A percentile compares a stretch with the other conserved stretches of the same genome.
Evolutionary conservation across 2,797 vertebrate species (phyloP).

Genomic region (Gymnoscopelus microlampas): DNA sequence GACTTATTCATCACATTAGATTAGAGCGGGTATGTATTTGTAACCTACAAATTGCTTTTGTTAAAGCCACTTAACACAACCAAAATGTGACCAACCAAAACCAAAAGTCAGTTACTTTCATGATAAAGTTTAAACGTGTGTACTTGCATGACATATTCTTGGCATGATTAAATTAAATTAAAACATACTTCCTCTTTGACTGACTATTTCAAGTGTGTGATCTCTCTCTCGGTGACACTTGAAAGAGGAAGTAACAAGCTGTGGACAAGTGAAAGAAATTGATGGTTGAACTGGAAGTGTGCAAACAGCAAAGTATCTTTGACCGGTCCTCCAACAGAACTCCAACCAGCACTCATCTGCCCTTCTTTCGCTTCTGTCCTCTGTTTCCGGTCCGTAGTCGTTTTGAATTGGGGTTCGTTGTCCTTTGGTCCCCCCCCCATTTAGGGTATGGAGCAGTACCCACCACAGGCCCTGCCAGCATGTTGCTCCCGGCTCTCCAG

Average conservation of each 20-base stretch:
- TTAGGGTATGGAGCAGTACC: slow-evolving; percentile 95
- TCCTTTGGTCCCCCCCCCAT: slow-evolving; percentile 49
- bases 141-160: slow-evolving; percentile 19
- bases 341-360: slow-evolving; percentile 63
- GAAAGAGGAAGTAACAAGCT: slow-evolving; percentile 35
- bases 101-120: not conserved
- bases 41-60: slow-evolving; percentile 50
- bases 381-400: slow-evolving; percentile 74
- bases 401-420: slow-evolving; percentile 51
- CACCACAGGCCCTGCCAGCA: slow-evolving; percentile 83
- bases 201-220: not conserved
- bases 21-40: slow-evolving; percentile 33
- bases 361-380: slow-evolving; percentile 2
- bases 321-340: slow-evolving; percentile 59
- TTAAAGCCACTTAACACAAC: slow-evolving; percentile 52
- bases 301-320: slow-evolving; percentile 92
- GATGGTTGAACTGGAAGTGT: slow-evolving; percentile 77
- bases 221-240: slow-evolving; percentile 20
- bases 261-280: slow-evolving; percentile 28
- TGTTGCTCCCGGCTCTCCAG: slow-evolving; percentile 83
- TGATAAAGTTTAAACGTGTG: slow-evolving; percentile 21
- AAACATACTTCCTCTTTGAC: slow-evolving; percentile 40
- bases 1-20: slow-evolving; percentile 1
- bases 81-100: slow-evolving; percentile 41
- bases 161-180: slow-evolving; percentile 44